phyloP scores from a whole-genome alignment of 2,888 invertebrate species.

The Falcaria lacertinaria region DNA sequence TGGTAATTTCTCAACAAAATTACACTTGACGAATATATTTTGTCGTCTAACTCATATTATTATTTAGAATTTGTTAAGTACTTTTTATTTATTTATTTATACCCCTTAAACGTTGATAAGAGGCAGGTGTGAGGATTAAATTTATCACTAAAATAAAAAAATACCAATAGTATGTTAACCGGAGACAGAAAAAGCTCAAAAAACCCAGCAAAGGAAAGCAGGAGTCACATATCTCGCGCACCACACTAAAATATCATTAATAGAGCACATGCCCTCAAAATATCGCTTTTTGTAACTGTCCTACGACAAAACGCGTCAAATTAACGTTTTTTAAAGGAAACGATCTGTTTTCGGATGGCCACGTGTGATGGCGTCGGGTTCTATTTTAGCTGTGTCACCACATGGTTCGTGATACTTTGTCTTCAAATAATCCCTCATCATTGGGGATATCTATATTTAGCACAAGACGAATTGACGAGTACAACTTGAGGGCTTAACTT shows the following conservation, averaged over 20 bases:
- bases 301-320: slow-evolving; percentile 68
- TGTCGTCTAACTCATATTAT: too few species aligned
- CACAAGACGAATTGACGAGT: slow-evolving; percentile 55
- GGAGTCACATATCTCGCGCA: slow-evolving; percentile 67
- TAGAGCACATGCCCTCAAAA: slow-evolving; percentile 72
- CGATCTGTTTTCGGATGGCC: slow-evolving; percentile 74
- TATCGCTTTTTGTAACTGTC: slow-evolving; percentile 60
- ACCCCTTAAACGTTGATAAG: too few species aligned
- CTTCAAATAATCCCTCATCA: slow-evolving; percentile 71
- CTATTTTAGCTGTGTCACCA: slow-evolving; percentile 62
- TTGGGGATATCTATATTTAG: slow-evolving; percentile 65
- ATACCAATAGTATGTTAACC: neutral
- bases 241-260: slow-evolving; percentile 63
- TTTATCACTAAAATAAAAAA: too few species aligned
- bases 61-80: too few species aligned
- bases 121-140: neutral
- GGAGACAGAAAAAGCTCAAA: slow-evolving; percentile 9
- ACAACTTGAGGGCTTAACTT: slow-evolving; percentile 54
- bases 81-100: too few species aligned
- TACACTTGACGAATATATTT: too few species aligned
- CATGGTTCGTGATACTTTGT: slow-evolving; percentile 75
- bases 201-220: slow-evolving; percentile 51
- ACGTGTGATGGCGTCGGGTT: slow-evolving; percentile 69
- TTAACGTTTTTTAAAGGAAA: slow-evolving; percentile 78
- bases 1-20: too few species aligned